Percentiles rank a stretch among this genome's conserved stretches.
These are phyloP conservation scores for Synaphobranchus kaupii DNA, from an alignment of 2,797 vertebrate species.

Conservation along the genomic window DNA sequence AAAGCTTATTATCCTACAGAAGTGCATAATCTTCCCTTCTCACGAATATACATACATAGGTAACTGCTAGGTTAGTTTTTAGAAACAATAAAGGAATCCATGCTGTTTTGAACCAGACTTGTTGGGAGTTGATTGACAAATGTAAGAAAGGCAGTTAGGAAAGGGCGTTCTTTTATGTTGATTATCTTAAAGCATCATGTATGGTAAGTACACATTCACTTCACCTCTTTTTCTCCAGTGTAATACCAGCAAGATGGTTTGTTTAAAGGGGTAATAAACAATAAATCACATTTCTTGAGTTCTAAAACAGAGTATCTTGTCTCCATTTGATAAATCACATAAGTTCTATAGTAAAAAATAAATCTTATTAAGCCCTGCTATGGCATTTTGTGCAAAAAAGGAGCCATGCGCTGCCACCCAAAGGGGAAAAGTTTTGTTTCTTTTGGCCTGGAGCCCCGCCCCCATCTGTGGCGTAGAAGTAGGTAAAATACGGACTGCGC, in stretches of 20 bases:
- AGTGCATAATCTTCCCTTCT: not conserved
- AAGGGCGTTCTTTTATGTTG: not conserved
- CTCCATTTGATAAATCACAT: no score
- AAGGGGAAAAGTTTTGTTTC: no score
- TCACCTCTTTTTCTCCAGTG: not conserved
- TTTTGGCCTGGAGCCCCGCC: no score
- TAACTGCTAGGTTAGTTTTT: not conserved
- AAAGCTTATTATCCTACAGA: not conserved
- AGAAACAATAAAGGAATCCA: not conserved
- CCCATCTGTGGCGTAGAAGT: no score
- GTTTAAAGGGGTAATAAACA: not conserved
- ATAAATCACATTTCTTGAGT: no score
- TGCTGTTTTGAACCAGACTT: not conserved
- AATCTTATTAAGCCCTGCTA: no score
- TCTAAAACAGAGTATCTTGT: no score
- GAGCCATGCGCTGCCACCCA: not conserved
- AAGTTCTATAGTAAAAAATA: no score
- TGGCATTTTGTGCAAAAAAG: no score
- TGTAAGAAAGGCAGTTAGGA: conserved; percentile 9
- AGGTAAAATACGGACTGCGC: no score
- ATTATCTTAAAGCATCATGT: not conserved
- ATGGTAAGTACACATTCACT: not conserved
- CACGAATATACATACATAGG: not conserved
- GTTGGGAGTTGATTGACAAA: conserved; percentile 19
- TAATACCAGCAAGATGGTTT: not conserved